These are phyloP conservation scores for Drosophila bocqueti DNA, from an alignment of 1,140 invertebrate species.

Conservation along the genomic window DNA sequence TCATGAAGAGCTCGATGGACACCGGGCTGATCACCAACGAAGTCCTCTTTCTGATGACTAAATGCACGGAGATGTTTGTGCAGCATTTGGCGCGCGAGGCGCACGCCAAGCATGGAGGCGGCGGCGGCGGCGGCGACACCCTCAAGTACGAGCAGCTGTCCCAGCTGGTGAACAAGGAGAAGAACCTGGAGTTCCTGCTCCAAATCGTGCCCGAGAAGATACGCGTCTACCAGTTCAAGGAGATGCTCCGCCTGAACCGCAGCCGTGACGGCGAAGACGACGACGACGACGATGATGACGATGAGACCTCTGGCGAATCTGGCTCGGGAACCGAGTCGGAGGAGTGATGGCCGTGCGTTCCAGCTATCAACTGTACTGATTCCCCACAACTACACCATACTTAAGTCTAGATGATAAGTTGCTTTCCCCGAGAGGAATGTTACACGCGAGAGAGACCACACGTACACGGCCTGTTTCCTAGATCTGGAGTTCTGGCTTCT, in stretches of 20 bases:
- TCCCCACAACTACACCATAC: neutral
- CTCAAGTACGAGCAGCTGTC: constrained; percentile 78
- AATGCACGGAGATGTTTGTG: constrained; percentile 76
- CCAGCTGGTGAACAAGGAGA: constrained; percentile 70
- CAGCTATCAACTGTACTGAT: constrained; percentile 2
- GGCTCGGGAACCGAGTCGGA: constrained; percentile 33
- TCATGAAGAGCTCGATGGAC: constrained; percentile 82
- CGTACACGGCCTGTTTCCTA: neutral
- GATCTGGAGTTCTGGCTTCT: neutral
- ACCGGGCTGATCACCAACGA: constrained; percentile 78
- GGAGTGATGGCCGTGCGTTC: neutral
- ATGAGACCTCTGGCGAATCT: neutral
- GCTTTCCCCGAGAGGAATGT: neutral
- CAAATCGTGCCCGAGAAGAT: constrained; percentile 84
- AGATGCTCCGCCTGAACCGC: constrained; percentile 70
- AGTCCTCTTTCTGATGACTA: constrained; percentile 77
- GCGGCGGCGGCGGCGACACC: constrained; percentile 45
- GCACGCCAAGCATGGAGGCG: constrained; percentile 30
- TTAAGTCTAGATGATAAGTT: constrained; percentile 20
- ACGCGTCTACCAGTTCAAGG: constrained; percentile 75
- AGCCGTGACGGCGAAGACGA: constrained; percentile 41
- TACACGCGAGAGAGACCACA: neutral
- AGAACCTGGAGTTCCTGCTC: constrained; percentile 74
- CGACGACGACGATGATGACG: constrained; percentile 25
- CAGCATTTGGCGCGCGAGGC: constrained; percentile 75